Evolutionary conservation across 2,113 vertebrate species (phyloP).

Genomic region (Holacanthus passer): DNA sequence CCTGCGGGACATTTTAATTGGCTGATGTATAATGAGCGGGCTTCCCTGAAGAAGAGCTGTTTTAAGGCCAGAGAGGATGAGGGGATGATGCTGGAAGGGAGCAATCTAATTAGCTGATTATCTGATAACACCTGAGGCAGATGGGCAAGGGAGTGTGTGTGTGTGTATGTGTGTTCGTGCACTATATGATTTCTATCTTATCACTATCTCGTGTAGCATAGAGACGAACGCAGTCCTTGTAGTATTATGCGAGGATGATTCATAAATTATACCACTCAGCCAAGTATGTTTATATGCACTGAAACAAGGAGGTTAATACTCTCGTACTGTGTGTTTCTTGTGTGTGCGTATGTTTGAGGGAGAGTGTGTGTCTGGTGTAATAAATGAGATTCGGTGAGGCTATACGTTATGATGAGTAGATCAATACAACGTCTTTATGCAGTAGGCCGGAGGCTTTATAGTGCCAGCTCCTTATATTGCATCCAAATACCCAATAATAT

Average conservation of each 20-base stretch:
- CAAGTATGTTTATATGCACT: conserved; percentile 55
- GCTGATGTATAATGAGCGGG: conserved; percentile 74
- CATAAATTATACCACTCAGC: conserved; percentile 26
- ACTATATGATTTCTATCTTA: conserved; percentile 42
- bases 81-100: conserved; percentile 46
- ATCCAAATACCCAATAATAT: conserved; percentile 42
- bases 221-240: conserved; percentile 38
- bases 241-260: conserved; percentile 45
- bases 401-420: conserved; percentile 68
- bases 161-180: conserved; percentile 1
- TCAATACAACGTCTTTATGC: conserved; percentile 76
- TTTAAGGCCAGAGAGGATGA: conserved; percentile 61
- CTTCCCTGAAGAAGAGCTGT: conserved; percentile 58
- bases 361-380: conserved; percentile 40
- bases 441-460: conserved; percentile 39
- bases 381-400: conserved; percentile 62
- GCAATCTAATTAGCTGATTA: conserved; percentile 76
- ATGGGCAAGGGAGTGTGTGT: background rate
- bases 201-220: conserved; percentile 23
- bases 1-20: conserved; percentile 78
- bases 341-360: conserved; percentile 5
- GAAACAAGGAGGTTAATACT: conserved; percentile 48
- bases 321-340: background rate
- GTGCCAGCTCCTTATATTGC: conserved; percentile 28
- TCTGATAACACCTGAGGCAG: conserved; percentile 71